Evolutionary conservation across 2,888 invertebrate species (phyloP).

Genomic region (Troglohyphantes excavatus): DNA sequence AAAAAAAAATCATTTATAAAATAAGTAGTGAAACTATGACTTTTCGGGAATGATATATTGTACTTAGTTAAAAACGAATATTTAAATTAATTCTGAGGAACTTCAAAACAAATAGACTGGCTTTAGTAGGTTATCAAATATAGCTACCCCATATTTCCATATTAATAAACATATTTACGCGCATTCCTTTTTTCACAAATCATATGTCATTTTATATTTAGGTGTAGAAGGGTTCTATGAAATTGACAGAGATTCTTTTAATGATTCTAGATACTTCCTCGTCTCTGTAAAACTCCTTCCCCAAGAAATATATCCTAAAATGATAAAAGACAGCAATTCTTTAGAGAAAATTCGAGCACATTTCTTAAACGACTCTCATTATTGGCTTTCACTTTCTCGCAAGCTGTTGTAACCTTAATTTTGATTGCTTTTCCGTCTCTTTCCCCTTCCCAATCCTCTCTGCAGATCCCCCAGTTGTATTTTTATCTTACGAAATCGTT

Average conservation of each 20-base stretch:
- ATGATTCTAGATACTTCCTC: constrained; percentile 32
- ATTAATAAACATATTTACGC: no score
- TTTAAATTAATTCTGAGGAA: no score
- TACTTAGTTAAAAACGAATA: no score
- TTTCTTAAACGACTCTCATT: constrained; percentile 69
- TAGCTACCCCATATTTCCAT: no score
- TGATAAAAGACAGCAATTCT: constrained; percentile 56
- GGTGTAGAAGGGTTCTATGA: constrained; percentile 16
- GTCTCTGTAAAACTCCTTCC: constrained; percentile 7
- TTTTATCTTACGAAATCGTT: constrained; percentile 19
- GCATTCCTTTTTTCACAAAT: background rate
- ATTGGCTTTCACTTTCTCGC: constrained; percentile 66
- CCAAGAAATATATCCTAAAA: constrained; percentile 26
- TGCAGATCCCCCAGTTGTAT: background rate
- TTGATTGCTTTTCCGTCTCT: constrained; percentile 53
- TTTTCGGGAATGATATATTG: no score
- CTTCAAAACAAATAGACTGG: no score
- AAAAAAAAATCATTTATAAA: no score
- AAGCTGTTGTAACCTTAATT: constrained; percentile 62
- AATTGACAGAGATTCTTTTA: constrained; percentile 32
- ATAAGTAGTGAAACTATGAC: no score
- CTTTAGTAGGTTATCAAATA: no score
- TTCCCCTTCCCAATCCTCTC: background rate
- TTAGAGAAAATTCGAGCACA: constrained; percentile 56
- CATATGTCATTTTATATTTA: background rate